Conservation (phyloP, 2,113 vertebrate genomes). For the Glaucidium brasilianum region DNA sequence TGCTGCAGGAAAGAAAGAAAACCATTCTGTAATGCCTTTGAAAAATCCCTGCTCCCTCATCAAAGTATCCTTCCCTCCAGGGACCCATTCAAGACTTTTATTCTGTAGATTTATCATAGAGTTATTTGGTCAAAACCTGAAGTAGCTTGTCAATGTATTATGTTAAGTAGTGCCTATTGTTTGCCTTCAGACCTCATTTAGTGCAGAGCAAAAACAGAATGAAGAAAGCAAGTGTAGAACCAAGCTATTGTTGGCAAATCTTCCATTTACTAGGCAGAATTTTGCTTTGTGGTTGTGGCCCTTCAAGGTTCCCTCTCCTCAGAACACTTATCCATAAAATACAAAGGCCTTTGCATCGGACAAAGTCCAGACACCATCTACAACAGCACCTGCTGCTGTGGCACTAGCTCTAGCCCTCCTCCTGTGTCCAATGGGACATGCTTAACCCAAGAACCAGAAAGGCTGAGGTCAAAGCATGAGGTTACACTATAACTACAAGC, state of each 20-base stretch:
- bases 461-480: neutral
- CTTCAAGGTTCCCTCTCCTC: neutral
- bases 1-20: neutral
- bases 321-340: neutral
- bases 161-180: neutral
- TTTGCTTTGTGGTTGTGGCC: neutral
- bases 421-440: neutral
- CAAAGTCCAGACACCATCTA: neutral
- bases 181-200: conserved; percentile 5
- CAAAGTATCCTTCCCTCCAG: neutral
- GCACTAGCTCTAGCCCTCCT: neutral
- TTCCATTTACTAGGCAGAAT: neutral
- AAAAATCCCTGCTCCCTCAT: neutral
- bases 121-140: conserved; percentile 25
- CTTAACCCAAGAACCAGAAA: neutral
- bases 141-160: neutral
- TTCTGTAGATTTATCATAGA: neutral
- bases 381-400: neutral
- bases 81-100: neutral
- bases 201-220: neutral
- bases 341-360: neutral
- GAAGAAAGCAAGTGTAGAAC: neutral
- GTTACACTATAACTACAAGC: neutral
- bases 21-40: neutral
- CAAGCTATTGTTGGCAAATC: neutral